Evolutionary conservation across 2,888 invertebrate species (phyloP), one percentile per base, ranked within the genome.

Genomic region (Melieria picta): DNA sequence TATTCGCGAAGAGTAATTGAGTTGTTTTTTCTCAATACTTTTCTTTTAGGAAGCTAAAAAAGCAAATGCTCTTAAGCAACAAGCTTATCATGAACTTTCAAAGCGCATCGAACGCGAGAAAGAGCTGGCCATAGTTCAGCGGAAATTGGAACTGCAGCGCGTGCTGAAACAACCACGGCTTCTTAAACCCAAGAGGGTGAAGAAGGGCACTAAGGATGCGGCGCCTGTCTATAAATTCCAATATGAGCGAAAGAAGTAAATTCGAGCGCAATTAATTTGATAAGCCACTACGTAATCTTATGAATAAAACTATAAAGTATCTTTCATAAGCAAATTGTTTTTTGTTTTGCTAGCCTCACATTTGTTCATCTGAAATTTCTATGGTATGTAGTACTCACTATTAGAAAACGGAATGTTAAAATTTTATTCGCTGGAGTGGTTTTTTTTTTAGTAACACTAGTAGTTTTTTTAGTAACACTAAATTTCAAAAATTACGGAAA

Each of bases 221-320:
- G 91, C 95, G 0, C 93, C 96, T 0, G 89, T 95, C 5, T 96
- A 93, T 83, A 88, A 91, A 79, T 96, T 96, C 89, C 92, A 91
- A 77, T 94, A 92, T 82, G 92, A 94, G 83, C 90, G 96, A 77
- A 95, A 95, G 83, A 91, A 91, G 87, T 95, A 88, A 90, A 47
- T 6, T 10, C 7, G 11, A 42, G n/a, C 16, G 7, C 13, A n/a
- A 50, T 50, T 7, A 30, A 30, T 7, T 50, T 50, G 50, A 50
- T 50, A 50, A 50, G 11, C 11, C 7, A 7, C 11, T 50, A 10
- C 50, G 11, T 3, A 50, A 50, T 50, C 50, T 50, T 30, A 30
- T 30, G 30, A 30, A 30, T 30, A 30, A 30, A 30, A 30, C 30
- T 30, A 30, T 30, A 30, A 30, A 30, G 2, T 30, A 30, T 30